Evolutionary conservation across 2,797 vertebrate genomes (phyloP).

Genomic region (Cygnus olor): DNA sequence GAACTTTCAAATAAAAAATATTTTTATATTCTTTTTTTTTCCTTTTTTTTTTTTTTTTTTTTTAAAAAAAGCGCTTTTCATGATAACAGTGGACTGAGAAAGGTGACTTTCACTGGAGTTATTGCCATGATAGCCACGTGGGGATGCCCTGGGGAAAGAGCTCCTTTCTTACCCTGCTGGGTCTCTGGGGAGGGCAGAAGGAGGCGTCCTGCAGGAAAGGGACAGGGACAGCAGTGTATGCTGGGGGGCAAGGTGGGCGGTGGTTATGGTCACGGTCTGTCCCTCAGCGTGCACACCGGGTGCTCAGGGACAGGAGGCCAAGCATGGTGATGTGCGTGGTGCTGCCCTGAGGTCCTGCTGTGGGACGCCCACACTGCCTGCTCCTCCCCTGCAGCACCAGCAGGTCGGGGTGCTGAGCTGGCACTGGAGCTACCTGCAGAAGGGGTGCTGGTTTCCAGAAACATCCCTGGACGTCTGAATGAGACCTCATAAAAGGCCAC

Average conservation of each 20-base stretch:
- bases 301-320: not conserved
- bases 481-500: accelerated
- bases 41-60: too few species aligned
- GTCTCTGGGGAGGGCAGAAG: not conserved
- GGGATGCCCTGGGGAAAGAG: not conserved
- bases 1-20: not conserved
- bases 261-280: too few species aligned
- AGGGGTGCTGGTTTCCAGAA: not conserved
- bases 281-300: too few species aligned
- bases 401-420: not conserved
- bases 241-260: too few species aligned
- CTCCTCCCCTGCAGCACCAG: not conserved
- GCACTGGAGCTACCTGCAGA: not conserved
- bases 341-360: too few species aligned
- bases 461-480: not conserved
- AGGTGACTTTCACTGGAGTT: accelerated
- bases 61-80: too few species aligned
- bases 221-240: too few species aligned
- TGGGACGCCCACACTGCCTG: accelerated
- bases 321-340: too few species aligned
- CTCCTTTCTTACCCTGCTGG: not conserved
- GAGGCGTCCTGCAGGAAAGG: too few species aligned
- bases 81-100: accelerated
- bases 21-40: too few species aligned
- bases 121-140: accelerated